These are phyloP conservation scores for Coluber constrictor DNA, from an alignment of 2,797 vertebrate genomes.

Conservation along the genomic window DNA sequence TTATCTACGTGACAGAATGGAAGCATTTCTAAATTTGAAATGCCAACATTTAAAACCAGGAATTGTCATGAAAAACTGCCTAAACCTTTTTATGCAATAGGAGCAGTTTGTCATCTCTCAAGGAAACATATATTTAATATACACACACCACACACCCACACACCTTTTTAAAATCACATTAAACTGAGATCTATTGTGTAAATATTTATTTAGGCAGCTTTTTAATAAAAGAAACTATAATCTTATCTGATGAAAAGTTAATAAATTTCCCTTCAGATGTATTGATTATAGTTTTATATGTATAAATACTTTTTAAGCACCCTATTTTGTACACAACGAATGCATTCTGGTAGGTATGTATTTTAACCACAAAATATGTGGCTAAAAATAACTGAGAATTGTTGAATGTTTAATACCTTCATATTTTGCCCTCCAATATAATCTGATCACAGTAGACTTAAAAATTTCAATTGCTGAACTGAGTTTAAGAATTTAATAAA, in stretches of 20 bases:
- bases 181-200: conserved; percentile 71
- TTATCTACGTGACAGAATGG: conserved; percentile 40
- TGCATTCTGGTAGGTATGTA: conserved; percentile 66
- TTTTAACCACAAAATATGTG: conserved; percentile 65
- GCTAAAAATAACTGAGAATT: conserved; percentile 51
- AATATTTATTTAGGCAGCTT: conserved; percentile 72
- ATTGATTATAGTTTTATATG: conserved; percentile 67
- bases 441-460: conserved; percentile 56
- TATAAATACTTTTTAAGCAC: conserved; percentile 70
- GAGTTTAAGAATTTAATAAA: not conserved
- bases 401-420: conserved; percentile 58
- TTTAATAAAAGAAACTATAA: conserved; percentile 60
- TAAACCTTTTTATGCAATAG: conserved; percentile 66
- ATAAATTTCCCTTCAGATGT: conserved; percentile 66
- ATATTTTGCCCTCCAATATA: conserved; percentile 55
- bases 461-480: conserved; percentile 43
- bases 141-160: conserved; percentile 42
- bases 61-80: conserved; percentile 57
- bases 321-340: conserved; percentile 68
- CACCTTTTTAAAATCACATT: conserved; percentile 68
- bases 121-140: conserved; percentile 63
- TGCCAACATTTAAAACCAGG: conserved; percentile 44
- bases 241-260: conserved; percentile 68
- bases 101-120: conserved; percentile 60
- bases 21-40: conserved; percentile 45